Conservation (phyloP, 2,797 vertebrate genomes). For the Tangara arthus region DNA sequence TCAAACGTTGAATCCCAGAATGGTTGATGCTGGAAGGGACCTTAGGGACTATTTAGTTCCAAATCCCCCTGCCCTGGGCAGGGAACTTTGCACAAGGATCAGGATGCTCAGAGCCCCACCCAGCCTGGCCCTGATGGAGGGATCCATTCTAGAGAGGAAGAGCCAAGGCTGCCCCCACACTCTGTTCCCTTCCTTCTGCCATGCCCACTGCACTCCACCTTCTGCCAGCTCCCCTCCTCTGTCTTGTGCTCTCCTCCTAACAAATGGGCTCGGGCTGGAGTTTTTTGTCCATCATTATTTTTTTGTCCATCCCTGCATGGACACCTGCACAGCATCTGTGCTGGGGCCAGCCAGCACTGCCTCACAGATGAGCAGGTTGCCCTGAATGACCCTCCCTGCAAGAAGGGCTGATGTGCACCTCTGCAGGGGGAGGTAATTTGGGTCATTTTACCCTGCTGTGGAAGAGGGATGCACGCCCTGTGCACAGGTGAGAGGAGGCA, state of each 20-base stretch:
- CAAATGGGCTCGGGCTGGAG: accelerated
- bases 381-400: not conserved
- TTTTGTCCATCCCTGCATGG: accelerated
- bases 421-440: not conserved
- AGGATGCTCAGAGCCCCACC: not conserved
- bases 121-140: not conserved
- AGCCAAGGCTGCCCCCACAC: not conserved
- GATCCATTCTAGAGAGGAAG: not conserved
- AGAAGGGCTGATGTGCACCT: not conserved
- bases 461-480: not conserved
- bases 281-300: not conserved
- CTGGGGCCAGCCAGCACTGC: not conserved
- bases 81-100: not conserved
- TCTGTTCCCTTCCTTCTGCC: not conserved
- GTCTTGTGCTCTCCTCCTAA: not conserved
- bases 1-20: not conserved
- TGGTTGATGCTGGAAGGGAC: not conserved
- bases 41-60: not conserved
- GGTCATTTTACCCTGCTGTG: not conserved
- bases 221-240: not conserved
- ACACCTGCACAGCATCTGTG: not conserved
- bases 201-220: not conserved
- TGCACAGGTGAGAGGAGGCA: not conserved
- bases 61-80: not conserved
- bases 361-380: not conserved